These are phyloP conservation scores for Zapus hudsonius DNA, from an alignment of 2,113 vertebrate species.

Conservation along the genomic window DNA sequence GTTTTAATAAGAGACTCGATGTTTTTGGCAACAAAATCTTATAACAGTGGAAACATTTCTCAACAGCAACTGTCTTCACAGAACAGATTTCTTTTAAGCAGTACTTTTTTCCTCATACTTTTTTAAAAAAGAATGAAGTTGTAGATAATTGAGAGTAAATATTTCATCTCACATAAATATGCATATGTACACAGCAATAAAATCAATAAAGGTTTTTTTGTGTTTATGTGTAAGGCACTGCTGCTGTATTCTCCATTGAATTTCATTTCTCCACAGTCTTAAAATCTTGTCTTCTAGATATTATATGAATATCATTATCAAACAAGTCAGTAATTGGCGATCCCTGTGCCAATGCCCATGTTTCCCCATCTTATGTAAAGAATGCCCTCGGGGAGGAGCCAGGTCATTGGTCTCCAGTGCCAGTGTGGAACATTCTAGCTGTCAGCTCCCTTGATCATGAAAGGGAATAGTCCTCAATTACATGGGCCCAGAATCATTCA, in stretches of 20 bases:
- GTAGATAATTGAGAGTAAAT: not conserved
- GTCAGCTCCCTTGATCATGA: not conserved
- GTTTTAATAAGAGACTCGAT: slow-evolving; percentile 19
- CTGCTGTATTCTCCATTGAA: not conserved
- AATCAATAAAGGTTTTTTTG: not conserved
- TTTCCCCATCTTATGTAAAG: not conserved
- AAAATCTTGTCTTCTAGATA: not conserved
- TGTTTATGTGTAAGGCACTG: not conserved
- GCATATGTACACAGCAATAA: not conserved
- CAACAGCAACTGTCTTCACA: not conserved
- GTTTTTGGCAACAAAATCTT: slow-evolving; percentile 28
- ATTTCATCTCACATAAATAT: not conserved
- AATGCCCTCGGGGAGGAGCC: not conserved
- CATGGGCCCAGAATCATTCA: not conserved
- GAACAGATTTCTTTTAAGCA: not conserved
- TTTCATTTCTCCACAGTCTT: not conserved
- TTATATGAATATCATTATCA: not conserved
- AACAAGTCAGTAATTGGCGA: not conserved
- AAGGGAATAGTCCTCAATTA: not conserved
- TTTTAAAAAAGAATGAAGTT: not conserved
- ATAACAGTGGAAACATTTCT: slow-evolving; percentile 22
- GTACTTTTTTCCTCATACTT: not conserved
- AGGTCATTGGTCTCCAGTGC: too few relatives aligned
- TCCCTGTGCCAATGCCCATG: not conserved
- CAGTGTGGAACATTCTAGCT: too few relatives aligned